Evolutionary conservation across 2,888 invertebrate species (phyloP).

Genomic region (Tenodera sinensis): DNA sequence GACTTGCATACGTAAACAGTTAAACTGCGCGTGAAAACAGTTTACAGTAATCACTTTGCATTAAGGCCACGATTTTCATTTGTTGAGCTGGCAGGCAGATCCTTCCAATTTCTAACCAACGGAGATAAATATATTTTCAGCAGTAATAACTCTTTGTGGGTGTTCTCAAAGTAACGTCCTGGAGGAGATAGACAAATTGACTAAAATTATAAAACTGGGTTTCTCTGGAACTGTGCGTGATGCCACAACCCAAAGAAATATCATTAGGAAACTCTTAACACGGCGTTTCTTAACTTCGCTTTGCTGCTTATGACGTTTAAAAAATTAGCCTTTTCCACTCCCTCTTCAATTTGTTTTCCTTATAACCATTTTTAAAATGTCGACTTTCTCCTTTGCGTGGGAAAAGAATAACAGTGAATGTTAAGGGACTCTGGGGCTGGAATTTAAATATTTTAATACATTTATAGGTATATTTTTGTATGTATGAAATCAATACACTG

Average conservation of each 20-base stretch:
- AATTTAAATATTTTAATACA: too few relatives aligned
- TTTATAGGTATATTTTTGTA: too few relatives aligned
- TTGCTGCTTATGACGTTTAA: background rate
- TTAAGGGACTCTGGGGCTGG: too few relatives aligned
- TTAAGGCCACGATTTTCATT: too few relatives aligned
- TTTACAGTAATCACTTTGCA: too few relatives aligned
- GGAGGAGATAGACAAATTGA: background rate
- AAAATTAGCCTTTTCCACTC: background rate
- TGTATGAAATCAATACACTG: too few relatives aligned
- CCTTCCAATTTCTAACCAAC: background rate
- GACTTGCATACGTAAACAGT: too few relatives aligned
- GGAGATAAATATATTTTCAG: background rate
- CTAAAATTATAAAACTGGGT: constrained; percentile 1
- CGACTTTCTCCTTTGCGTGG: background rate
- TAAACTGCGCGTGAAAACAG: too few relatives aligned
- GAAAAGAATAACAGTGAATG: background rate
- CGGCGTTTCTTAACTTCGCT: background rate
- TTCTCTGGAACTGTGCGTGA: background rate
- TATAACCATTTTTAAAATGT: background rate
- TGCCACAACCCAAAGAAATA: background rate
- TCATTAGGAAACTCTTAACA: background rate
- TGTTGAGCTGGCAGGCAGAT: too few relatives aligned
- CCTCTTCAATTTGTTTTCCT: background rate
- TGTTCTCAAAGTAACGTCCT: background rate
- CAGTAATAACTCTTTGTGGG: background rate